Base-by-base conservation (phyloP, 2,113 vertebrate genomes). In the Cryptotis parvus region DNA sequence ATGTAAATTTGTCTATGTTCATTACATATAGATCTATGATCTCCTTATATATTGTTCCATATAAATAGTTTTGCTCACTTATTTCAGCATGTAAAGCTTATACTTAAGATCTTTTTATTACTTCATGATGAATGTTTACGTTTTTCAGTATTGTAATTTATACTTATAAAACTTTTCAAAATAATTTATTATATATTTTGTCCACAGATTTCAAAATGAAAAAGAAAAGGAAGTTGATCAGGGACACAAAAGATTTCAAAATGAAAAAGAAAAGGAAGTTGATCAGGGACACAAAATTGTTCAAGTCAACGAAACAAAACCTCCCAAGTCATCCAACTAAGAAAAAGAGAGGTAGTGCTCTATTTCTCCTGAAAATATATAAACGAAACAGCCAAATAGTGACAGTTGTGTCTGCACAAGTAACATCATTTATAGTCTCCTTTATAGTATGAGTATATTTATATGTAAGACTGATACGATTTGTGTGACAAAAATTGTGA, bases 151-250 rank as follows among this genome's bases (percentile, higher is more conserved):
- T 65, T 27, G 27, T 77, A 18, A 31, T 27, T 24, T 26, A 84
- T 31, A 6, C 1, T 45, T 66, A 9, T 68, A 29, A 76, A 76
- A 22, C 9, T 14, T 33, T 27, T n/a, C 37, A 39, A 52, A 43
- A 9, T 10, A n/a, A n/a, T 24, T 66, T 85, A 20, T 9, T 27
- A 6, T 33, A 6, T 20, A 72, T 11, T 29, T 85, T 81, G 61
- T 31, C 22, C 58, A 16, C 11, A 76, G 80, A 15, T 24, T 29
- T 89, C 74, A 72, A 76, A 81, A 72, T 89, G 91, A 77, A 8
- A 0, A 9, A 91, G 8, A 75, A 43, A 16, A 35, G 7, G 77
- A 33, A 8, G 2, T 29, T 8, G 29, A 37, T 72, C 0, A 0
- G 1, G 3, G 74, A 89, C 3, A 39, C 76, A 1, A 84, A 80